A percentile compares a stretch with the other conserved stretches of the same genome.
phyloP scores from a whole-genome alignment of 2,888 invertebrate species.

The Heteromurus nitidus region DNA sequence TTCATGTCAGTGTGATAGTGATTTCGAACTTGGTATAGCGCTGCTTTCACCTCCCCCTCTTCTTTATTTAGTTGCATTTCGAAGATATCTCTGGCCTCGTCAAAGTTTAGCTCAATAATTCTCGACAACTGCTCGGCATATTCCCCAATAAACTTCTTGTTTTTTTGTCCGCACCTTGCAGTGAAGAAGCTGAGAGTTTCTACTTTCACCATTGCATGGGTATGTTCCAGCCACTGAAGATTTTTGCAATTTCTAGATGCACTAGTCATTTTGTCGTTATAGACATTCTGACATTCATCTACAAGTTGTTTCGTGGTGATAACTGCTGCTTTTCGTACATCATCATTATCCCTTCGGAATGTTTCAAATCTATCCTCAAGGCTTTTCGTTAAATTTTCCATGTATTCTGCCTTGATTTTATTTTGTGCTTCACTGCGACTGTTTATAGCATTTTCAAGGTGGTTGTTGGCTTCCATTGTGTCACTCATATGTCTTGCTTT shows the following conservation, averaged over 20 bases:
- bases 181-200: not conserved
- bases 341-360: not conserved
- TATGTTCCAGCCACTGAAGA: not conserved
- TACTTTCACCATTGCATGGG: not conserved
- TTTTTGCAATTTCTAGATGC: not conserved
- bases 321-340: not conserved
- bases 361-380: not conserved
- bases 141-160: not conserved
- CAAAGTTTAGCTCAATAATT: conserved; percentile 11
- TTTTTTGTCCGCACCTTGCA: not conserved
- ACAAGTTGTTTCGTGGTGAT: not conserved
- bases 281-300: not conserved
- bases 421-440: too few relatives aligned
- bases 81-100: conserved; percentile 12
- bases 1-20: conserved; percentile 61
- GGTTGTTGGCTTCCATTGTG: not conserved
- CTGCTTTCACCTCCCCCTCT: not conserved
- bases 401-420: not conserved
- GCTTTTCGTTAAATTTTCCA: not conserved
- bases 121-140: not conserved
- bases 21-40: conserved; percentile 25
- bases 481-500: not conserved
- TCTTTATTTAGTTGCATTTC: conserved; percentile 21
- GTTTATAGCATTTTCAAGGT: too few relatives aligned
- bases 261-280: conserved; percentile 14